Percentiles rank a stretch among this genome's conserved stretches.
phyloP scores from a whole-genome alignment of 2,113 vertebrate genomes.

The Melanerpes aurifrons region DNA sequence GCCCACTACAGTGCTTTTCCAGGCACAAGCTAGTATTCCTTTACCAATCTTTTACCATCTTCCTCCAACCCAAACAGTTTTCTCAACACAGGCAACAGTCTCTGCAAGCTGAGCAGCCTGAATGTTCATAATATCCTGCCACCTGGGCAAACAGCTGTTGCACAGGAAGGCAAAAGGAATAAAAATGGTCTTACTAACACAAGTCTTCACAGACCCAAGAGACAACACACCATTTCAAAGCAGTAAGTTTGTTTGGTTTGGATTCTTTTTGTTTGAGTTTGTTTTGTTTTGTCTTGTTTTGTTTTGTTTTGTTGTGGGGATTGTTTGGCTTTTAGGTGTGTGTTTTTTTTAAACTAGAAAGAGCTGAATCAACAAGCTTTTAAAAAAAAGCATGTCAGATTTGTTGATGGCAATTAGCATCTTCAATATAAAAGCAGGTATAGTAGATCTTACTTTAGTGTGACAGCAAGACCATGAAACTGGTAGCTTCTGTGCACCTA shows the following conservation, averaged over 20 bases:
- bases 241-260: neutral
- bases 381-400: neutral
- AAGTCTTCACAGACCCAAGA: neutral
- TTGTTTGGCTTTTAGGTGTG: neutral
- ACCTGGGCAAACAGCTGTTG: slow-evolving; percentile 37
- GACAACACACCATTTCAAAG: neutral
- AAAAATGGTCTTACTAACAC: neutral
- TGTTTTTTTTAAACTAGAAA: neutral
- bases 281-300: neutral
- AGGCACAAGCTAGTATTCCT: neutral
- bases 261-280: neutral
- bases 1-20: neutral
- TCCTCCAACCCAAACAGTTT: neutral
- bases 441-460: neutral
- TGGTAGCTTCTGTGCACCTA: neutral
- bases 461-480: neutral
- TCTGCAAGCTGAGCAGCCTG: neutral
- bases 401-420: neutral
- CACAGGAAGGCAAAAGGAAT: slow-evolving; percentile 30
- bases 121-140: slow-evolving; percentile 42
- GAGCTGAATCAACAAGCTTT: neutral
- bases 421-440: neutral
- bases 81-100: neutral
- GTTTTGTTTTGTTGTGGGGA: neutral
- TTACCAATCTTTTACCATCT: neutral